Percentiles rank a stretch among this genome's conserved stretches.
phyloP scores from a whole-genome alignment of 1,140 invertebrate species.

The Rhyacophila brunnea region DNA sequence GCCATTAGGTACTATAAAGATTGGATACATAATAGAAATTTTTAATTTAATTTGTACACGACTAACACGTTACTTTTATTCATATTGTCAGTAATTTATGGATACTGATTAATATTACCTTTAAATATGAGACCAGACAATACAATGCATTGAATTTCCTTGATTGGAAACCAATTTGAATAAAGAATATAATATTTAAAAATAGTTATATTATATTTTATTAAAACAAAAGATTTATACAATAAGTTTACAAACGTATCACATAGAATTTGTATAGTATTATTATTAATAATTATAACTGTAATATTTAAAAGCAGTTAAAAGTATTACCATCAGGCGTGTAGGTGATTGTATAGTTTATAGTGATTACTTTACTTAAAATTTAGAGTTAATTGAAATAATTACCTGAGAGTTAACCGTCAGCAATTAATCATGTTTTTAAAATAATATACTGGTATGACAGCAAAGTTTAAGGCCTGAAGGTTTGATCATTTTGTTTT shows the following conservation, averaged over 20 bases:
- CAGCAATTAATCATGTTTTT: constrained; percentile 30
- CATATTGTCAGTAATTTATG: neutral
- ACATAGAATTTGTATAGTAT: constrained; percentile 8
- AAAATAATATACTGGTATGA: neutral
- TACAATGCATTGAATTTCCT: constrained; percentile 2
- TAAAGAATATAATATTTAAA: no score
- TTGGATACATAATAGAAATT: no score
- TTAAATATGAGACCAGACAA: neutral
- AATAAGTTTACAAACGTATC: no score
- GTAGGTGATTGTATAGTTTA: neutral
- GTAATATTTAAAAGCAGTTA: neutral
- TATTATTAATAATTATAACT: constrained; percentile 9
- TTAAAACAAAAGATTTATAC: no score
- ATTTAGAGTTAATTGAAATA: constrained; percentile 29
- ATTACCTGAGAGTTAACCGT: constrained; percentile 24
- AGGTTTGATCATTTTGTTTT: no score
- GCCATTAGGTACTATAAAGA: no score
- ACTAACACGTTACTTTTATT: no score
- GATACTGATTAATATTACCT: neutral
- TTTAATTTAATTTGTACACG: no score
- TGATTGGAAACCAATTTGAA: constrained; percentile 6
- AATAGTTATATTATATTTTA: no score
- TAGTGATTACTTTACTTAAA: no score
- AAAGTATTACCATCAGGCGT: no score
- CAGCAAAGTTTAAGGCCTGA: no score